Evolutionary conservation across 2,797 vertebrate species (phyloP).

Genomic region (Apogon hyalosoma): DNA sequence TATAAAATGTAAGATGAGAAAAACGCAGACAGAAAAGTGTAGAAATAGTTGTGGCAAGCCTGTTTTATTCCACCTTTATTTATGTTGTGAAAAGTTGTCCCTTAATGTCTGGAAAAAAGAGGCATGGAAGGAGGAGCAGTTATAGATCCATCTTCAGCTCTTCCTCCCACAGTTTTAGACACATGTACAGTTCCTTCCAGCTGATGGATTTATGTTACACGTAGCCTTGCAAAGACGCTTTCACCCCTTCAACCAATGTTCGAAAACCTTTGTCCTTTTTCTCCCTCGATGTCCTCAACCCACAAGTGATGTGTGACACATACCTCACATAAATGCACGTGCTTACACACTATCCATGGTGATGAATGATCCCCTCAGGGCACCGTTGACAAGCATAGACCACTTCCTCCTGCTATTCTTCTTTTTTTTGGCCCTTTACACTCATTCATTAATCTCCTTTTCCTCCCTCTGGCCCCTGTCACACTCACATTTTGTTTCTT

Average conservation of each 20-base stretch:
- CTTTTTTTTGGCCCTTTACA: slow-evolving; percentile 74
- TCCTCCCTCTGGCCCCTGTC: slow-evolving; percentile 59
- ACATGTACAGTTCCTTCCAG: slow-evolving; percentile 64
- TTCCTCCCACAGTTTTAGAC: slow-evolving; percentile 66
- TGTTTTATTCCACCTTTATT: slow-evolving; percentile 49
- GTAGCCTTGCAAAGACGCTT: slow-evolving; percentile 25
- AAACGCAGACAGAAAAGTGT: slow-evolving; percentile 48
- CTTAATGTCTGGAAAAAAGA: slow-evolving; percentile 47
- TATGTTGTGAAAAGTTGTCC: slow-evolving; percentile 20
- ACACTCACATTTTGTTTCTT: slow-evolving; percentile 60
- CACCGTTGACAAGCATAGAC: slow-evolving; percentile 73
- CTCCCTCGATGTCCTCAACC: slow-evolving; percentile 42
- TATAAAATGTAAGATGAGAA: slow-evolving; percentile 63
- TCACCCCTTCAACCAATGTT: slow-evolving; percentile 32
- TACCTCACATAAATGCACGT: slow-evolving; percentile 45
- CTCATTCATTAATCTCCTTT: slow-evolving; percentile 76
- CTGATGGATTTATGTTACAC: slow-evolving; percentile 58
- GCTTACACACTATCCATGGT: slow-evolving; percentile 65
- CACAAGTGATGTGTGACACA: slow-evolving; percentile 40
- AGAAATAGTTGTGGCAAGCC: slow-evolving; percentile 23
- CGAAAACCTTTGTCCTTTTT: slow-evolving; percentile 43
- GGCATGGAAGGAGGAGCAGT: slow-evolving; percentile 21
- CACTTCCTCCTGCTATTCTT: slow-evolving; percentile 81
- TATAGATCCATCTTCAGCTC: slow-evolving; percentile 42
- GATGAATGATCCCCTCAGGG: slow-evolving; percentile 81